Percentiles rank a stretch among this genome's conserved stretches.
These are phyloP conservation scores for Colostygia pectinataria DNA, from an alignment of 2,888 invertebrate species.

Conservation along the genomic window DNA sequence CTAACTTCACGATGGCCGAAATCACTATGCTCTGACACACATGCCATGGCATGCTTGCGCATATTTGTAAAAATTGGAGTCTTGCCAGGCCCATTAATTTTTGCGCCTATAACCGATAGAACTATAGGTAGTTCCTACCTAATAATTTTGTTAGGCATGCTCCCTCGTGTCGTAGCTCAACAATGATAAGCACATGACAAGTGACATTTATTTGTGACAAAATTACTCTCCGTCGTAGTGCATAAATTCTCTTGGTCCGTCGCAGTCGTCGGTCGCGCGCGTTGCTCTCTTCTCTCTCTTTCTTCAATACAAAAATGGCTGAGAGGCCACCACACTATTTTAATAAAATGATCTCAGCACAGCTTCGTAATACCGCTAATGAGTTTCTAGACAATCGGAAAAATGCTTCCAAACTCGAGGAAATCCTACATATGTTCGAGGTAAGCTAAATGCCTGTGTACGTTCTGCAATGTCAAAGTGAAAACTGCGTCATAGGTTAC, in stretches of 20 bases:
- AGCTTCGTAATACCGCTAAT: constrained; percentile 86
- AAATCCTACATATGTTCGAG: constrained; percentile 87
- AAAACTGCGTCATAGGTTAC: constrained; percentile 61
- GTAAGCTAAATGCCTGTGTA: constrained; percentile 56
- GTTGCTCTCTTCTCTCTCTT: constrained; percentile 42
- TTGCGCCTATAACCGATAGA: too few relatives aligned
- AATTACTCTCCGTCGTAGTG: too few relatives aligned
- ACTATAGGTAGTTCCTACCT: too few relatives aligned
- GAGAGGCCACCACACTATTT: constrained; percentile 63
- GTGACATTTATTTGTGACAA: too few relatives aligned
- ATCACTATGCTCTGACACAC: too few relatives aligned
- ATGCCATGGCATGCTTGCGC: too few relatives aligned
- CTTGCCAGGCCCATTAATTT: too few relatives aligned
- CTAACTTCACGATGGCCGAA: too few relatives aligned
- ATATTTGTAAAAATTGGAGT: too few relatives aligned
- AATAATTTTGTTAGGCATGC: too few relatives aligned
- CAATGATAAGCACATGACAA: too few relatives aligned
- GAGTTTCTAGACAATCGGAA: constrained; percentile 86
- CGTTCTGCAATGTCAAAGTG: constrained; percentile 4
- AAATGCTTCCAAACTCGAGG: constrained; percentile 85
- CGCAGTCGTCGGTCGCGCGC: neutral
- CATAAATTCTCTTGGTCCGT: neutral
- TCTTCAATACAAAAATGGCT: constrained; percentile 74
- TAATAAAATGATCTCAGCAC: constrained; percentile 84
- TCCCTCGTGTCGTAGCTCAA: too few relatives aligned